Evolutionary conservation across 2,113 vertebrate species (phyloP).

Genomic region (Eulemur macaco): DNA sequence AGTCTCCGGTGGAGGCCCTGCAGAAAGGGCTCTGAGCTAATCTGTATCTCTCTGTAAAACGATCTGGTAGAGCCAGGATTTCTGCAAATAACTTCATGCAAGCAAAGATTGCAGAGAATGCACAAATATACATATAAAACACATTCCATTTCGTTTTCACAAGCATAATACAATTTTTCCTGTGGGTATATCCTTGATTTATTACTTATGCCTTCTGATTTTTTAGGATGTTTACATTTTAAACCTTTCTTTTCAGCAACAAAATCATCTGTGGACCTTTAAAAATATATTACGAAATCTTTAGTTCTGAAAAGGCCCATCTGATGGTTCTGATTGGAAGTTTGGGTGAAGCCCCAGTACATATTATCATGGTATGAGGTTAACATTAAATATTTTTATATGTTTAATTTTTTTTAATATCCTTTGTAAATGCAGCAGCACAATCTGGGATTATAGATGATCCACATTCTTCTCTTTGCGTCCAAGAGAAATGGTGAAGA

Average conservation of each 20-base stretch:
- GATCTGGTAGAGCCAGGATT: not conserved
- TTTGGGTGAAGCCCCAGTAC: not conserved
- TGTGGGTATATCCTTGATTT: slow-evolving; percentile 15
- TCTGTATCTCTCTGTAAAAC: not conserved
- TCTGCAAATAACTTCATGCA: not conserved
- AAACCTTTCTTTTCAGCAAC: slow-evolving; percentile 6
- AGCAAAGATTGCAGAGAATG: slow-evolving; percentile 19
- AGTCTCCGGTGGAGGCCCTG: not conserved
- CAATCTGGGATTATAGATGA: not conserved
- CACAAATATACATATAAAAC: slow-evolving; percentile 32
- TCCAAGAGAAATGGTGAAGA: not conserved
- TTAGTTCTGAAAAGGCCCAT: not conserved
- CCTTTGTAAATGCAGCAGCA: not conserved
- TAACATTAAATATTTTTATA: not conserved
- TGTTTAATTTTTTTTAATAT: not conserved
- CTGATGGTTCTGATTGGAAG: not conserved
- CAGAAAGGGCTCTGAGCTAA: not conserved
- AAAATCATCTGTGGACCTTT: not conserved
- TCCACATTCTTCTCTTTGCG: not conserved
- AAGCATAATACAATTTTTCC: not conserved
- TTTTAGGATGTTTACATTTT: slow-evolving; percentile 4
- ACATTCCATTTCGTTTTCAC: slow-evolving; percentile 1
- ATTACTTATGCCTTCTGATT: slow-evolving; percentile 1
- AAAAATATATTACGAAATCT: not conserved
- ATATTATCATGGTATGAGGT: not conserved